A percentile compares a stretch with the other conserved stretches of the same genome.
These are phyloP conservation scores for western clawed frog (Xenopus tropicalis) DNA, from an alignment of 2,113 vertebrate species.

Conservation along the genomic window DNA sequence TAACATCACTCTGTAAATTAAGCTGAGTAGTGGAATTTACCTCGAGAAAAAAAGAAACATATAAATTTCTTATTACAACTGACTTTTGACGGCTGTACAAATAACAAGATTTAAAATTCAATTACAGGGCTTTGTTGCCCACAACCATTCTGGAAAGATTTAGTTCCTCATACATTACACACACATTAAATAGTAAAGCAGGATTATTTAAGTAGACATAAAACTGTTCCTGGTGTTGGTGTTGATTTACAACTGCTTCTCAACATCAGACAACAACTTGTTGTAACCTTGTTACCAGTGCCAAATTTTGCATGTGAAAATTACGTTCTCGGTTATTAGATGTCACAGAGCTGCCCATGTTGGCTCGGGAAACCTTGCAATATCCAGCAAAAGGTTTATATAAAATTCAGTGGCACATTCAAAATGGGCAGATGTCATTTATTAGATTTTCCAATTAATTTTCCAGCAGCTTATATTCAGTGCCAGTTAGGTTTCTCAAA, in stretches of 20 bases:
- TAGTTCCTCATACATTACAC: slow-evolving; percentile 20
- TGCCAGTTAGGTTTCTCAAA: slow-evolving; percentile 27
- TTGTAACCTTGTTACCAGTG: slow-evolving; percentile 18
- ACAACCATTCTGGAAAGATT: slow-evolving; percentile 8
- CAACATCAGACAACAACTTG: slow-evolving; percentile 28
- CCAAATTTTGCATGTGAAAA: slow-evolving; percentile 41
- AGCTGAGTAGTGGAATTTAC: too few species aligned
- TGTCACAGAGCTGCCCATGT: slow-evolving; percentile 23
- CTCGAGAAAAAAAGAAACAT: not conserved
- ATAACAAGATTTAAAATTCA: slow-evolving; percentile 17
- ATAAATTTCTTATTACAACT: not conserved
- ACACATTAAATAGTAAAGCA: slow-evolving; percentile 41
- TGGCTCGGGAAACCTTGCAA: slow-evolving; percentile 23
- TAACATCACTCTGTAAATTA: not conserved
- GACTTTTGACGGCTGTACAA: not conserved
- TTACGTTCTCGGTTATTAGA: slow-evolving; percentile 41
- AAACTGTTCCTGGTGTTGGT: slow-evolving; percentile 37
- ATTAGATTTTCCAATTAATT: slow-evolving; percentile 44
- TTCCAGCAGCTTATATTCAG: slow-evolving; percentile 22
- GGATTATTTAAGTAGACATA: slow-evolving; percentile 42
- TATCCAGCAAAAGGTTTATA: slow-evolving; percentile 28
- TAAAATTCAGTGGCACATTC: slow-evolving; percentile 43
- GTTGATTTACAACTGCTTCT: slow-evolving; percentile 37
- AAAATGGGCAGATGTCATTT: slow-evolving; percentile 35
- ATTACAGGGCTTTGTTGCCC: slow-evolving; percentile 15